phyloP scores from a whole-genome alignment of 2,888 invertebrate species.

The Mimas tiliae region DNA sequence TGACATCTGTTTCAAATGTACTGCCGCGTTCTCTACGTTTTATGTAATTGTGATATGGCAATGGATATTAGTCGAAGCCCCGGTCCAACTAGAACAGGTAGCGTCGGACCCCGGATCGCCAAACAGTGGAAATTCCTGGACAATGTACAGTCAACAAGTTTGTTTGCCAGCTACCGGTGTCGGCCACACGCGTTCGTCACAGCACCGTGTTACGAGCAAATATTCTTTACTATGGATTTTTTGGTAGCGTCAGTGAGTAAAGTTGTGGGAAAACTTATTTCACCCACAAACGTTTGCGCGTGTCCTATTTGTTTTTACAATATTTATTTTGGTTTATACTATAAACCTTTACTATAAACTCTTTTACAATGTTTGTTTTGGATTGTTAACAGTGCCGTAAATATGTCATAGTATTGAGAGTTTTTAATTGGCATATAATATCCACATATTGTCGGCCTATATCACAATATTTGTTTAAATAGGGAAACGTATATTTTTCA shows the following conservation, averaged over 20 bases:
- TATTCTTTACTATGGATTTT: slow-evolving; percentile 71
- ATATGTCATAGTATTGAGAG: too few species aligned
- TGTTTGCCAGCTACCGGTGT: slow-evolving; percentile 83
- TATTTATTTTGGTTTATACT: neutral
- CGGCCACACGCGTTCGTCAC: slow-evolving; percentile 74
- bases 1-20: too few species aligned
- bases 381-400: too few species aligned
- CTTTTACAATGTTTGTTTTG: too few species aligned
- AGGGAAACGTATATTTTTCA: too few species aligned
- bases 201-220: slow-evolving; percentile 64
- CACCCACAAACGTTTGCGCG: neutral
- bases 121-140: slow-evolving; percentile 72
- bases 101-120: slow-evolving; percentile 52
- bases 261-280: slow-evolving; percentile 2
- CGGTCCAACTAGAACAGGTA: slow-evolving; percentile 51
- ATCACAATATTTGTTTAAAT: too few species aligned
- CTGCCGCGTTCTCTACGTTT: neutral
- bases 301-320: neutral
- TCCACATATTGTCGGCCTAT: too few species aligned
- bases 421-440: too few species aligned
- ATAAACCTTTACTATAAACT: too few species aligned
- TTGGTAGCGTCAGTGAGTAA: slow-evolving; percentile 54
- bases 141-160: slow-evolving; percentile 70
- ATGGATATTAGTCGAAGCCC: slow-evolving; percentile 17
- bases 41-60: neutral